Evolutionary conservation across 2,888 invertebrate species (phyloP).

Genomic region (Mimumesa dahlbomi): DNA sequence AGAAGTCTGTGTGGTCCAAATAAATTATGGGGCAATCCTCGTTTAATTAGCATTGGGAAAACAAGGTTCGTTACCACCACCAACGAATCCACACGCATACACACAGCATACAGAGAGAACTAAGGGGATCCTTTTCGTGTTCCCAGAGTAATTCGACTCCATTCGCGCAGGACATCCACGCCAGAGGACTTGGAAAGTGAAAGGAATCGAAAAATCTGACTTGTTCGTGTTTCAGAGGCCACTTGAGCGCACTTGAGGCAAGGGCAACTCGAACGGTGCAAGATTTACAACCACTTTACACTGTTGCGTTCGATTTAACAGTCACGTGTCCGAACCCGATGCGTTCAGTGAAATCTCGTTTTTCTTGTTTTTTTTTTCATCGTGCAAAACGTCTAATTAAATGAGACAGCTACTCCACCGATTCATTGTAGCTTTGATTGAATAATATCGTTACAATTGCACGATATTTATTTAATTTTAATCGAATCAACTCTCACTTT

Average conservation of each 20-base stretch:
- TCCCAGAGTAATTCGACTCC: constrained; percentile 49
- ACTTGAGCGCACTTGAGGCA: constrained; percentile 9
- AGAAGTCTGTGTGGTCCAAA: constrained; percentile 47
- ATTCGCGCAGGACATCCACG: constrained; percentile 43
- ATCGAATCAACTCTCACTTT: too few relatives aligned
- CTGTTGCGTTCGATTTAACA: too few relatives aligned
- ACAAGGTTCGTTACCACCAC: constrained; percentile 10
- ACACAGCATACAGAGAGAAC: constrained; percentile 11
- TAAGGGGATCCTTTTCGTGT: constrained; percentile 18
- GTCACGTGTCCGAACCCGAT: too few relatives aligned
- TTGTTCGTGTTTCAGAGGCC: constrained; percentile 13
- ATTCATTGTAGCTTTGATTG: too few relatives aligned
- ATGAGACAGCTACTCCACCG: too few relatives aligned
- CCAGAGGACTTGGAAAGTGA: constrained; percentile 25
- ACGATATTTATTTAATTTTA: too few relatives aligned
- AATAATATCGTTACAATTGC: too few relatives aligned
- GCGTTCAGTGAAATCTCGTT: too few relatives aligned
- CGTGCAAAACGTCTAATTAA: too few relatives aligned
- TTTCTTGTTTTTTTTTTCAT: too few relatives aligned
- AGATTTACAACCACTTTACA: neutral
- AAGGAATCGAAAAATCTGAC: constrained; percentile 44
- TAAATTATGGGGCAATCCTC: constrained; percentile 32
- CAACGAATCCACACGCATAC: constrained; percentile 22
- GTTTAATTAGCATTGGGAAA: constrained; percentile 38
- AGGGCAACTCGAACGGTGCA: neutral